These are phyloP conservation scores for Nephrocerus scutellatus DNA, from an alignment of 2,888 invertebrate genomes.

Conservation along the genomic window DNA sequence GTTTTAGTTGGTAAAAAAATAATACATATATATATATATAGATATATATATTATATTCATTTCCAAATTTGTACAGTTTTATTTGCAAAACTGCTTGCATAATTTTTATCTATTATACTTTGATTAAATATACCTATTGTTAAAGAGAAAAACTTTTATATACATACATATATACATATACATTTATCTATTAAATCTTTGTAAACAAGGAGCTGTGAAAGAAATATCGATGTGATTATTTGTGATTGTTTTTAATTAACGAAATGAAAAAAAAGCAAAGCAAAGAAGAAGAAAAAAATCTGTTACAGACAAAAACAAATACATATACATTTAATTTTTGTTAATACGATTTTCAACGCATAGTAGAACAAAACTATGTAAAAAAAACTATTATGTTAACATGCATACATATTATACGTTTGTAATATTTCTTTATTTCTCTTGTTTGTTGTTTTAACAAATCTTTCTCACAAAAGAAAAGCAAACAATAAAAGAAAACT, in stretches of 20 bases:
- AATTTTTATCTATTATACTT: slow-evolving; percentile 1
- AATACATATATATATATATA: slow-evolving; percentile 18
- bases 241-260: slow-evolving; percentile 43
- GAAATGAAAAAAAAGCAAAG: slow-evolving; percentile 14
- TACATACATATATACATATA: slow-evolving; percentile 27
- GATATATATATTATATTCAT: no score
- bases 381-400: no score
- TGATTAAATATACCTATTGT: slow-evolving; percentile 2
- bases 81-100: no score
- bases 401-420: no score
- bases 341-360: no score
- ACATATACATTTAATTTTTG: slow-evolving; percentile 11
- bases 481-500: no score
- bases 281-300: slow-evolving; percentile 17
- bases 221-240: slow-evolving; percentile 48
- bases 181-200: slow-evolving; percentile 26
- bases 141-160: slow-evolving; percentile 17
- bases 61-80: no score
- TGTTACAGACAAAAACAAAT: slow-evolving; percentile 24
- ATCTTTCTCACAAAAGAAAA: no score
- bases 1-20: slow-evolving; percentile 28
- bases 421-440: no score
- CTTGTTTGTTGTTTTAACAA: no score
- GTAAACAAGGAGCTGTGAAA: slow-evolving; percentile 49
- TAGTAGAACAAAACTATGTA: no score